Evolutionary conservation across 2,113 vertebrate genomes (phyloP).

Genomic region (Lampris megalopsis): DNA sequence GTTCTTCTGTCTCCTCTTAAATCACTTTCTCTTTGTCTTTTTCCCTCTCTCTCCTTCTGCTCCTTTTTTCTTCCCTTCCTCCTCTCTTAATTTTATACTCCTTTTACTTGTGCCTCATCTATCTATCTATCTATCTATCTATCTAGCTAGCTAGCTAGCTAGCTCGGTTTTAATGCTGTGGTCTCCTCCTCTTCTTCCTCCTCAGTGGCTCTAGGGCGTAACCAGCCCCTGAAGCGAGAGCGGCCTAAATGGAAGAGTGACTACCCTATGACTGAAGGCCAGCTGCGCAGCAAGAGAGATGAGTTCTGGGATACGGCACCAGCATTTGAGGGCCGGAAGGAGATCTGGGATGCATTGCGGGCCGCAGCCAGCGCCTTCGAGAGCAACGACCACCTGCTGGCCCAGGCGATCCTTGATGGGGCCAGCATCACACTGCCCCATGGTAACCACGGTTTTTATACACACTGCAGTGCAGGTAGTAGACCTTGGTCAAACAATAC

Average conservation of each 20-base stretch:
- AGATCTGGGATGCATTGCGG: constrained; percentile 98
- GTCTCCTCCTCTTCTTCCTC: not conserved
- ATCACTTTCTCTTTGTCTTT: constrained; percentile 9
- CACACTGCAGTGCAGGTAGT: not conserved
- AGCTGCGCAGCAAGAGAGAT: constrained; percentile 96
- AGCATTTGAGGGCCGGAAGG: constrained; percentile 96
- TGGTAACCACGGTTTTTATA: constrained; percentile 79
- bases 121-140: no score
- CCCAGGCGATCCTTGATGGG: constrained; percentile 97
- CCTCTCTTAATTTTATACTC: not conserved
- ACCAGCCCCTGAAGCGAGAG: constrained; percentile 97
- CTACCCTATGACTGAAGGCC: constrained; percentile 98
- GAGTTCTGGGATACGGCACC: constrained; percentile 99
- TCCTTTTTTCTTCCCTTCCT: not conserved
- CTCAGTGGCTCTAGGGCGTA: constrained; percentile 94
- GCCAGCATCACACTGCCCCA: constrained; percentile 97
- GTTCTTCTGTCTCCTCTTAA: not conserved
- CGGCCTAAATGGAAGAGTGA: constrained; percentile 99
- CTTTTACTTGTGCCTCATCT: no score
- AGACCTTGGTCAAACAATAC: not conserved
- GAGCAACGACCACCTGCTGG: constrained; percentile 95
- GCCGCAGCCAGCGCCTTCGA: constrained; percentile 96
- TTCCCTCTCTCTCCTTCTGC: not conserved
- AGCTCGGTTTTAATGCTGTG: no score
- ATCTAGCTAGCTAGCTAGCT: no score